Conservation (phyloP, 2,888 invertebrate species). For the Idaea aversata region DNA sequence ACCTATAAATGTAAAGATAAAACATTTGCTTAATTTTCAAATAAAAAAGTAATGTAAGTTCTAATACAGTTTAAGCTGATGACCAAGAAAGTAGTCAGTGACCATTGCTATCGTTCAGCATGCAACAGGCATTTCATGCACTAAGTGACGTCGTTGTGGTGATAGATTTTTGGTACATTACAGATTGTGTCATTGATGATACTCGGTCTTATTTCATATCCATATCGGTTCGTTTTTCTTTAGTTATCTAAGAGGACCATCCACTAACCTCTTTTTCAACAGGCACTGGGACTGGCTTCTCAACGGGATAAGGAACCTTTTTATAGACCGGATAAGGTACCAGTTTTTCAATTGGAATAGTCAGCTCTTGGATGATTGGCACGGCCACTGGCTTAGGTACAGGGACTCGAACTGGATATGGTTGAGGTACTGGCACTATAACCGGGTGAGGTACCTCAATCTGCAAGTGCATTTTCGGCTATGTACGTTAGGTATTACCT, state of each 20-base stretch:
- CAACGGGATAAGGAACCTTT: slow-evolving; percentile 85
- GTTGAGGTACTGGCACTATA: slow-evolving; percentile 87
- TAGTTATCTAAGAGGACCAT: slow-evolving; percentile 4
- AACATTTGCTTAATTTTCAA: background rate
- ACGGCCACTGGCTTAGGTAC: slow-evolving; percentile 86
- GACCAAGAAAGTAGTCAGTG: slow-evolving; percentile 1
- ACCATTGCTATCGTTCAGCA: slow-evolving; percentile 6
- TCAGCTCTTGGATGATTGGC: slow-evolving; percentile 81
- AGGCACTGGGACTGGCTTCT: slow-evolving; percentile 86
- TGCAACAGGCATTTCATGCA: slow-evolving; percentile 27
- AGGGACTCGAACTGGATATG: slow-evolving; percentile 87
- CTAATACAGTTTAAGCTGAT: background rate
- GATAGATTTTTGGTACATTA: background rate
- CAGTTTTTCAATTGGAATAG: slow-evolving; percentile 80
- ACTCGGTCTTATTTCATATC: background rate
- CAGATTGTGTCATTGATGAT: background rate
- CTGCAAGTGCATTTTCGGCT: slow-evolving; percentile 60
- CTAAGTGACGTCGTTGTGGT: slow-evolving; percentile 11
- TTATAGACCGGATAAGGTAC: slow-evolving; percentile 87
- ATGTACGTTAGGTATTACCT: slow-evolving; percentile 13
- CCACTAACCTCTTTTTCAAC: slow-evolving; percentile 85
- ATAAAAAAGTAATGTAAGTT: background rate
- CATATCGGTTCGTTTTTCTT: background rate
- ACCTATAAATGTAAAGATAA: slow-evolving; percentile 56
- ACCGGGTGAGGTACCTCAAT: slow-evolving; percentile 88